Conservation (phyloP, 2,797 vertebrate genomes). For the Botia kubotai region DNA sequence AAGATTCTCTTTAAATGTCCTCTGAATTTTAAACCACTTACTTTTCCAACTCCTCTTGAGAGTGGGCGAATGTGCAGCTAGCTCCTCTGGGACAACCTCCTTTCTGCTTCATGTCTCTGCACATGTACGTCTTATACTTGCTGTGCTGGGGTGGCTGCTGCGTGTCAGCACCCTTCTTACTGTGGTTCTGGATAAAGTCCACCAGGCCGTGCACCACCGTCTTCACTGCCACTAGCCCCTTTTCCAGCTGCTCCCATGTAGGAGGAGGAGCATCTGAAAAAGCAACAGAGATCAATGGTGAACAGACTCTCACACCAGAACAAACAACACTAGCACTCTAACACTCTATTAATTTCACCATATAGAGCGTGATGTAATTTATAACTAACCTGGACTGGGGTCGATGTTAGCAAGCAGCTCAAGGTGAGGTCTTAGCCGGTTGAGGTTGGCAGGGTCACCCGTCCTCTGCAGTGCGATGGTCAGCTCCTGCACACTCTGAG, state of each 20-base stretch:
- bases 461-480: conserved; percentile 98
- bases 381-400: conserved; percentile 91
- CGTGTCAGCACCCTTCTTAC: conserved; percentile 97
- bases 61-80: conserved; percentile 98
- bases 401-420: conserved; percentile 98
- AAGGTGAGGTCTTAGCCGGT: conserved; percentile 93
- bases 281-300: not conserved
- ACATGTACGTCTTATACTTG: conserved; percentile 99
- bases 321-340: no score
- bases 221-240: conserved; percentile 94
- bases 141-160: conserved; percentile 98
- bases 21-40: conserved; percentile 71
- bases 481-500: conserved; percentile 98
- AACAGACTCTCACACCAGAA: not conserved
- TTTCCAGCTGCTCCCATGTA: conserved; percentile 97
- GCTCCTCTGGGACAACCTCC: conserved; percentile 97
- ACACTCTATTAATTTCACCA: no score
- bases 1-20: no score
- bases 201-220: conserved; percentile 97
- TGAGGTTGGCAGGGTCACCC: conserved; percentile 98
- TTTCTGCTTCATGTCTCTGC: conserved; percentile 98
- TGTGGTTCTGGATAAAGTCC: conserved; percentile 99
- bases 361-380: not conserved
- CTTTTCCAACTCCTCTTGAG: conserved; percentile 99
- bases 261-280: conserved; percentile 92